Base-by-base conservation (phyloP, 92 coral and sea anemone genomes). In the Epizoanthus illoricatus region DNA sequence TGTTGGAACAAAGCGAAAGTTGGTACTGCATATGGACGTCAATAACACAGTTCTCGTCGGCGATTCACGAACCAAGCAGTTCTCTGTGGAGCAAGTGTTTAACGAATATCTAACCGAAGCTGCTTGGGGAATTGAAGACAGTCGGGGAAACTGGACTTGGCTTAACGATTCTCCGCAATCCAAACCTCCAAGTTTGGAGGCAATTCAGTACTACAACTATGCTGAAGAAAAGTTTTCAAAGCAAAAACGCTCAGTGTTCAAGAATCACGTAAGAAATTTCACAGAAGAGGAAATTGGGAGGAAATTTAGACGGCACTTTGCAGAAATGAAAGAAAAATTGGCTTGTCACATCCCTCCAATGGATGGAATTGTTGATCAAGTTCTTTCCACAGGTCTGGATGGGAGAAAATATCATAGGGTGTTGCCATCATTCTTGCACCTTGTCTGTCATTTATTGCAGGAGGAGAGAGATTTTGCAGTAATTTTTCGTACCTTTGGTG, bases 11-110 rank as follows among this genome's bases (percentile, higher is more conserved):
- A 21, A 63, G 10, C 90, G 92, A 28, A 93, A 91, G 75, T 85
- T 93, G 72, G 87, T 93, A 17, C 88, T 93, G 2, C 97, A 93
- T 88, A 72, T 93, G 73, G 97, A 93, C 57, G 97, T 93, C 5
- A 93, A 93, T 80, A 91, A 93, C 84, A 91, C 97, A 4, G 89
- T 93, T 58, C 84, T 93, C 80, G 76, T 91, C 11, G 97, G 97
- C 15, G 97, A 93, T 79, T 88, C 97, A 13, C 79, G 78, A 16
- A 93, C 97, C 18, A 90, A 93, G 52, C 76, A 89, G 1, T 83
- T 88, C 16, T 85, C 84, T 17, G 85, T 89, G n/a, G 94, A 90
- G 5, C 86, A 74, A 45, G 90, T 92, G 39, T 66, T 93, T 43
- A 93, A 93, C 68, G 92, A 93, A 43, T 93, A 93, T 65, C 79